phyloP scores from a whole-genome alignment of 92 coral and sea anemone genomes.

The Nematostella vectensis region DNA sequence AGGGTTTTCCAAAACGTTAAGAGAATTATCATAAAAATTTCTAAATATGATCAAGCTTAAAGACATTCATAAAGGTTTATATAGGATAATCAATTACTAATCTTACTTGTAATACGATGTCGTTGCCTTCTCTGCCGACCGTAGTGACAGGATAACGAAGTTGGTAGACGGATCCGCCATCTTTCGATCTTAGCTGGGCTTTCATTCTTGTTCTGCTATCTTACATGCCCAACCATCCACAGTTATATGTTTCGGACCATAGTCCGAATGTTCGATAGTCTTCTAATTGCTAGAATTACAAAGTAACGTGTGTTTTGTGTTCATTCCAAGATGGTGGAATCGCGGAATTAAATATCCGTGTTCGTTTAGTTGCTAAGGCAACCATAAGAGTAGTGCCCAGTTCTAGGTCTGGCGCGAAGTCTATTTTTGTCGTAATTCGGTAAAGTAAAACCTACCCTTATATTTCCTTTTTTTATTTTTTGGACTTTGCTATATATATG shows the following conservation, averaged over 20 bases:
- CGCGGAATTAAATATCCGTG: conserved; percentile 21
- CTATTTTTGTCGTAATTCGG: no score
- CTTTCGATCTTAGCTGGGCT: conserved; percentile 53
- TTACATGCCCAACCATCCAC: neutral
- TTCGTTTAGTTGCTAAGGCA: no score
- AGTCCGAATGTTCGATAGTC: neutral
- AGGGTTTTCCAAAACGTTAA: no score
- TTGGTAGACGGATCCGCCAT: conserved; percentile 48
- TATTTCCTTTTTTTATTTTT: no score
- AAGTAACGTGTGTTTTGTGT: neutral
- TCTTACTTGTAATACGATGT: conserved; percentile 48
- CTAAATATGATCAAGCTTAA: no score
- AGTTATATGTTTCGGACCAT: neutral
- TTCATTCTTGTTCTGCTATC: conserved; percentile 31
- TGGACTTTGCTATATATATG: no score
- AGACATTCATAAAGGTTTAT: no score
- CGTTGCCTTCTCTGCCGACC: conserved; percentile 63
- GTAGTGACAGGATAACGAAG: conserved; percentile 44
- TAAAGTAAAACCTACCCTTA: no score
- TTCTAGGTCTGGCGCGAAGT: no score
- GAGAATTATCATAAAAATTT: no score
- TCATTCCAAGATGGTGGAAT: conserved; percentile 23
- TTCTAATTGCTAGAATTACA: conserved; percentile 21
- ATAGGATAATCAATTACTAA: no score
- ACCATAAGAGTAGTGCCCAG: no score